Base-by-base conservation (phyloP, 2,888 invertebrate genomes). In the Sminthurides aquaticus region DNA sequence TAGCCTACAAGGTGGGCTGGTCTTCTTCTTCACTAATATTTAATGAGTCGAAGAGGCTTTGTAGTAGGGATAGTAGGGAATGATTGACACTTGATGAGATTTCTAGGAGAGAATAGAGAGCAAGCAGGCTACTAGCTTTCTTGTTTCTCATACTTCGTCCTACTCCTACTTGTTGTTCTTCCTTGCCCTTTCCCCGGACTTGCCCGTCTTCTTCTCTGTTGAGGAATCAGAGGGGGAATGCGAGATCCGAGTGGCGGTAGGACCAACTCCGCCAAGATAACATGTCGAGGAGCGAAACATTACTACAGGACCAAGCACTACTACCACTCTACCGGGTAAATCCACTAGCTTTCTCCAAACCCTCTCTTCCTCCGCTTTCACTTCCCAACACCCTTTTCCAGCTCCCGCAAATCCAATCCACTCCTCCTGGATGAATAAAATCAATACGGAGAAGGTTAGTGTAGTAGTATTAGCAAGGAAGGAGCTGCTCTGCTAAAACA, bases 151-250 rank as follows among this genome's bases (percentile, higher is more conserved):
- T 34, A 34, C 43, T 34, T 34, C 8, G 43, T 34, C n/a, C n/a
- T n/a, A n/a, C n/a, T n/a, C n/a, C n/a, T 34, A 34, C 15, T 34
- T 34, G 43, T 34, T 34, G 43, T 34, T 5, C 8, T n/a, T n/a
- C n/a, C n/a, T 34, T 34, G 5, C 43, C 43, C 43, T 15, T 5
- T 11, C 8, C 43, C 43, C 43, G 43, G 43, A 34, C 5, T 15
- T 34, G 43, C 15, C 8, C 43, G 15, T 34, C 8, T 34, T 5
- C 43, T 34, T 5, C 43, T 11, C 43, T 34, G 43, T 5, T 34
- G 43, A 34, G 43, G 43, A 34, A 56, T 66, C 62, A 62, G 56
- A 62, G 69, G 69, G 69, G 69, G 61, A 69, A 69, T 60, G 57
- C 65, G 69, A 69, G 69, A 69, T 67, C 48, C 49, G 54, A 25